Evolutionary conservation across 1,140 invertebrate species (phyloP), one percentile per base, ranked within the genome.

Genomic region (Halesus radiatus): DNA sequence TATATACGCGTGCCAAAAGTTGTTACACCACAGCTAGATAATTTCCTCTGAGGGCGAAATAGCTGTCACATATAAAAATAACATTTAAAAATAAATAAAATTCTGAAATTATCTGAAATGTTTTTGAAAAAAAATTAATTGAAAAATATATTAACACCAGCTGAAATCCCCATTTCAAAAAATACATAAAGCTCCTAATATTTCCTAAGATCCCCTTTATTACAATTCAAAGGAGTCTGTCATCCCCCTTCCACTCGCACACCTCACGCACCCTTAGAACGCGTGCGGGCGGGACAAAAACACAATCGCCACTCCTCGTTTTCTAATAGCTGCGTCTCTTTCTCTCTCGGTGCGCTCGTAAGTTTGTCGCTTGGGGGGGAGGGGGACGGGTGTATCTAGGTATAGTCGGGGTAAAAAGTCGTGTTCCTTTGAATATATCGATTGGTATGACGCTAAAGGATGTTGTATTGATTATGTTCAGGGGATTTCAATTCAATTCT

Each of bases 401-500:
- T 8, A 3, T 20, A 23, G 56, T 22, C 56, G 1, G 37, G 37
- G 8, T 10, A 60, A 58, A 60, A 60, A 60, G 20, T 60, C 18
- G 56, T 66, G 62, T 66, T 26, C 29, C 29, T 32, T 66, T 66
- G 62, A 26, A 66, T 66, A 26, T 66, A 66, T 66, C 62, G 62
- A 66, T 66, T 66, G 16, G 7, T 26, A 45, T n/a, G 22, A 66
- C 16, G 23, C 62, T n/a, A 66, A 32, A 29, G 22, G 22, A 66
- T 26, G 62, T 60, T 60, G 62, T 66, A 66, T 66, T 66, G 62
- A 66, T 66, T 66, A 66, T 26, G 1, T 22, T 66, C 62, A 66
- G 62, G 62, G 62, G 62, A 13, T 26, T 29, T 26, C 22, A 66
- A 66, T 20, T 45, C 2, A 45, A 1, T 45, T 45, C 10, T 45